Evolutionary conservation across 2,888 invertebrate species (phyloP).

Genomic region (Calameuta idolon): DNA sequence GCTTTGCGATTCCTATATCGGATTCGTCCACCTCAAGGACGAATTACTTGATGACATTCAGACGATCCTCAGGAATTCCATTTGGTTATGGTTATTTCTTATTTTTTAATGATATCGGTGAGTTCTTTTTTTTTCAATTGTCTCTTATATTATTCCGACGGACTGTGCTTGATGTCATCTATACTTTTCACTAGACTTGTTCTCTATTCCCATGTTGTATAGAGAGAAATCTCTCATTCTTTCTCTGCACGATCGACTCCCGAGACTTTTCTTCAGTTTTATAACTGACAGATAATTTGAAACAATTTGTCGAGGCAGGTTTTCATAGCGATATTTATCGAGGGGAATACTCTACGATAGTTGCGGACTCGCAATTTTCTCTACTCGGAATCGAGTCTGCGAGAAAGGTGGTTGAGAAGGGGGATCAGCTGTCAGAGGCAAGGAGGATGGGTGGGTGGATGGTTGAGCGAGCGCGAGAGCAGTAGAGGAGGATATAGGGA

Average conservation of each 20-base stretch:
- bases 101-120: neutral
- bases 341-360: slow-evolving; percentile 26
- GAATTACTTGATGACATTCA: slow-evolving; percentile 1
- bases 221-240: no score
- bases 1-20: slow-evolving; percentile 29
- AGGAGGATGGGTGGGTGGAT: neutral
- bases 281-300: slow-evolving; percentile 25
- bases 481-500: neutral
- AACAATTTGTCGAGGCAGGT: slow-evolving; percentile 56
- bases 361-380: slow-evolving; percentile 23
- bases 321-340: slow-evolving; percentile 52
- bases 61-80: neutral
- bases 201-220: neutral
- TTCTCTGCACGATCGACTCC: neutral
- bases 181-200: neutral
- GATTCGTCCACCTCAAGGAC: slow-evolving; percentile 37
- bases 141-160: neutral
- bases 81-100: neutral
- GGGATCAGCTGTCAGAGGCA: neutral
- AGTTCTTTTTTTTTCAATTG: neutral
- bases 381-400: neutral
- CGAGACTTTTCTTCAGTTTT: neutral
- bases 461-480: neutral
- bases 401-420: neutral
- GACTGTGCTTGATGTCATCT: neutral